Conservation (phyloP, 2,888 invertebrate species). For the Apotomis turbidana region DNA sequence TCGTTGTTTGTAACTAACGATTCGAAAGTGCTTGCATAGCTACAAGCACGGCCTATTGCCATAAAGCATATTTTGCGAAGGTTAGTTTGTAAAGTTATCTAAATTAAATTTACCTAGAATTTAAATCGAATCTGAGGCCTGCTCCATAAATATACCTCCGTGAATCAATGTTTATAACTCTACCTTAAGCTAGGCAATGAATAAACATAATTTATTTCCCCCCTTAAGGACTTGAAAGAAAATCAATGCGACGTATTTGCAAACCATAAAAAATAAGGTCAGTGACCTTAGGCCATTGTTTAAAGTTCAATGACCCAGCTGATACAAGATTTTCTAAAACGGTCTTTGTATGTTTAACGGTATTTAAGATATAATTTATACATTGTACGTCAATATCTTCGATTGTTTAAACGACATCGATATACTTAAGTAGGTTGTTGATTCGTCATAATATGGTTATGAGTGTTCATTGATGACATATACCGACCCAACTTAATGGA, state of each 20-base stretch:
- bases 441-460: background rate
- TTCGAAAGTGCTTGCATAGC: too few relatives aligned
- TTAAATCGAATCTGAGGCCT: too few relatives aligned
- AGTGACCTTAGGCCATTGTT: constrained; percentile 24
- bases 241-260: constrained; percentile 28
- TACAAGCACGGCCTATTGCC: too few relatives aligned
- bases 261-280: constrained; percentile 26
- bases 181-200: constrained; percentile 27
- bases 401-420: constrained; percentile 14
- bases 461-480: background rate
- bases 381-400: constrained; percentile 19
- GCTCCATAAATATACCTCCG: background rate
- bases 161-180: background rate
- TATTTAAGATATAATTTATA: constrained; percentile 29
- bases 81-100: too few relatives aligned
- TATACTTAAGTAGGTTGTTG: background rate
- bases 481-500: too few relatives aligned
- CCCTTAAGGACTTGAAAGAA: constrained; percentile 24
- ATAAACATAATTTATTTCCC: constrained; percentile 25
- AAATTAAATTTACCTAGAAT: too few relatives aligned
- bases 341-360: constrained; percentile 25
- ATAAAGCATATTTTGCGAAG: too few relatives aligned
- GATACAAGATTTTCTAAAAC: constrained; percentile 20
- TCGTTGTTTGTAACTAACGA: too few relatives aligned
- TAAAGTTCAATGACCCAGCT: background rate